Evolutionary conservation across 2,888 invertebrate species (phyloP).

Genomic region (Cephus nigrinus): DNA sequence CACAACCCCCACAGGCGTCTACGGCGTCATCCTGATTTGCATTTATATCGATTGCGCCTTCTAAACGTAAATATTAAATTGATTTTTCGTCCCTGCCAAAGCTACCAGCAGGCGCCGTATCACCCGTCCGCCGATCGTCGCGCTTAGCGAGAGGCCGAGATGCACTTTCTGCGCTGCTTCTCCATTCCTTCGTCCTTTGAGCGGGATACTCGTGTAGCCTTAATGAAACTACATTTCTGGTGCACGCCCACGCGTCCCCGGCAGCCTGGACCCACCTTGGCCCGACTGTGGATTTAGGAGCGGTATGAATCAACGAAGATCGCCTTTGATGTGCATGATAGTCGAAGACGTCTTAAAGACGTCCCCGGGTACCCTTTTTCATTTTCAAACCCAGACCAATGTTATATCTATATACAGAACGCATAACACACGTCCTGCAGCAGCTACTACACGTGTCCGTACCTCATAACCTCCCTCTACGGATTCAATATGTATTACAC

Average conservation of each 20-base stretch:
- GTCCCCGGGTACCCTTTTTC: too few species aligned
- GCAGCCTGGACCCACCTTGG: background rate
- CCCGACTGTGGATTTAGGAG: slow-evolving; percentile 26
- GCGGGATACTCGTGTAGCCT: background rate
- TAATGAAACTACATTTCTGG: background rate
- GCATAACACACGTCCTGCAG: too few species aligned
- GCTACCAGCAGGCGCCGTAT: background rate
- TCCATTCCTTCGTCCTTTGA: background rate
- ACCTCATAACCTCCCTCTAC: too few species aligned
- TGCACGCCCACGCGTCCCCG: background rate
- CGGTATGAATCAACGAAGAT: slow-evolving; percentile 12
- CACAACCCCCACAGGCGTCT: too few species aligned
- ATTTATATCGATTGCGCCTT: slow-evolving; percentile 56
- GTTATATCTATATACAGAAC: too few species aligned
- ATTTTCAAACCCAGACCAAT: too few species aligned
- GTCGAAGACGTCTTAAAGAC: background rate
- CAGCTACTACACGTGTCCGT: too few species aligned
- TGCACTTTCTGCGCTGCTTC: slow-evolving; percentile 13
- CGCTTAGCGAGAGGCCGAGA: slow-evolving; percentile 7
- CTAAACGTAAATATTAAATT: slow-evolving; percentile 51
- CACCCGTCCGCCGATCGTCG: too few species aligned
- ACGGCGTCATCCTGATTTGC: slow-evolving; percentile 42
- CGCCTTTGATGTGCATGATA: slow-evolving; percentile 24
- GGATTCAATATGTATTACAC: too few species aligned
- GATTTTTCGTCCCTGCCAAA: slow-evolving; percentile 34